Percentiles rank a stretch among this genome's conserved stretches.
Conservation (phyloP, 2,888 invertebrate genomes). For the Cecidostiba fungosa region DNA sequence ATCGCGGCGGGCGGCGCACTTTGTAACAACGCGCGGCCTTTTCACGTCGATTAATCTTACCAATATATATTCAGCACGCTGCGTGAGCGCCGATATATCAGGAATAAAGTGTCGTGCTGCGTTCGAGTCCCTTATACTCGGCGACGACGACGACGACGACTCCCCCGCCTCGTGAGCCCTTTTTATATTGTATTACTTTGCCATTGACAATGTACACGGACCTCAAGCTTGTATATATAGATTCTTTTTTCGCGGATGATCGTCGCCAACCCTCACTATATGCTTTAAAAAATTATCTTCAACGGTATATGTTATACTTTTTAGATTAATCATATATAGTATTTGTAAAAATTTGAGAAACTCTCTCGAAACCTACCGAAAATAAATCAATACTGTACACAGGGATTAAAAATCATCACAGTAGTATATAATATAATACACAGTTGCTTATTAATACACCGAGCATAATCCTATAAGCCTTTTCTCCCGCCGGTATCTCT, state of each 20-base stretch:
- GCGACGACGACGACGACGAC: background rate
- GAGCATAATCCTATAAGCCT: background rate
- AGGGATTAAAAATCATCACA: too few relatives aligned
- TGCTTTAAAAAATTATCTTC: too few relatives aligned
- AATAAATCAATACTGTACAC: too few relatives aligned
- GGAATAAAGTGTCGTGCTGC: slow-evolving; percentile 76
- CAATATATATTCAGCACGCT: slow-evolving; percentile 74
- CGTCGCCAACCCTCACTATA: background rate
- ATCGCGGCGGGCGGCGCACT: slow-evolving; percentile 79
- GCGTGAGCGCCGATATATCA: slow-evolving; percentile 75
- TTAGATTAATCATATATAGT: too few relatives aligned
- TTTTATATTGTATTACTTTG: slow-evolving; percentile 10
- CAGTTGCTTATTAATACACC: background rate
- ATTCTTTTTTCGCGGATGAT: slow-evolving; percentile 9
- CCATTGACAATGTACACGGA: slow-evolving; percentile 46
- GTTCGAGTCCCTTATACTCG: slow-evolving; percentile 55
- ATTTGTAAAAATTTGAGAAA: too few relatives aligned
- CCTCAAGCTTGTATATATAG: background rate
- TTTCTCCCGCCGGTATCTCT: background rate
- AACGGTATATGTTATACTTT: too few relatives aligned
- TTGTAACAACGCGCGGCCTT: slow-evolving; percentile 79
- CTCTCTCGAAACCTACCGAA: too few relatives aligned
- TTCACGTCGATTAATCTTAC: slow-evolving; percentile 80
- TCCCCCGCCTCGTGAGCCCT: background rate
- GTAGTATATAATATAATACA: too few relatives aligned